Base-by-base conservation (phyloP, 2,113 vertebrate genomes). In the Oreochromis aureus region DNA sequence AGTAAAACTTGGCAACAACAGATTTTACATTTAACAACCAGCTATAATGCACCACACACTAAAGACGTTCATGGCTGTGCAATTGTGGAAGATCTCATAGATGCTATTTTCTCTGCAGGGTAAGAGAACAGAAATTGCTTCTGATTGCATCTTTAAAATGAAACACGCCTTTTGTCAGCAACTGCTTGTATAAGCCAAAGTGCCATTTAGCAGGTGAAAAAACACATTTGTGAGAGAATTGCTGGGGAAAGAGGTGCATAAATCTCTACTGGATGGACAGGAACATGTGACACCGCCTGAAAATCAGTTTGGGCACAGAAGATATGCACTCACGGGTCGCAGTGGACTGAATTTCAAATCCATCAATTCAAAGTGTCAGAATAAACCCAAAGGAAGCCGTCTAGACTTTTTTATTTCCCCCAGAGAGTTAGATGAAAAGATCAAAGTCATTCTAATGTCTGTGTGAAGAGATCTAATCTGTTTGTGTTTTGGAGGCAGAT, bases 201-300 rank as follows among this genome's bases (percentile, higher is more conserved):
- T 78, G 44, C 44, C 24, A 51, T 78, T 32, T 78, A n/a, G 16
- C 27, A 51, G 46, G 73, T 78, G 27, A 78, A 78, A 48, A 78
- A 48, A 76, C 5, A 76, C 13, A 73, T 73, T 30, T 48, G 69
- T 30, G 13, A 73, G 8, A 18, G 41, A 76, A 76, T 30, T 48
- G 22, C 41, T 1, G 1, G 4, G 27, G 1, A 53, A 78, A n/a
- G 0, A 51, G 46, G 16, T 4, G 46, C 46, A n/a, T 9, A 32
- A 32, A 78, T 78, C 6, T 32, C 46, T 32, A 32, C 13, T 1
- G 10, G 27, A 19, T 51, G 27, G 73, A 12, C 46, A 78, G 27
- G 18, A 78, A 78, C 10, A 32, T 32, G 16, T 51, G 46, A 51
- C n/a, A 13, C 46, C n/a, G 24, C 73, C 5, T 51, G 16, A 51